Percentiles rank a stretch among this genome's conserved stretches.
phyloP scores from a whole-genome alignment of 2,797 vertebrate species.

The Pangasius krempfi region DNA sequence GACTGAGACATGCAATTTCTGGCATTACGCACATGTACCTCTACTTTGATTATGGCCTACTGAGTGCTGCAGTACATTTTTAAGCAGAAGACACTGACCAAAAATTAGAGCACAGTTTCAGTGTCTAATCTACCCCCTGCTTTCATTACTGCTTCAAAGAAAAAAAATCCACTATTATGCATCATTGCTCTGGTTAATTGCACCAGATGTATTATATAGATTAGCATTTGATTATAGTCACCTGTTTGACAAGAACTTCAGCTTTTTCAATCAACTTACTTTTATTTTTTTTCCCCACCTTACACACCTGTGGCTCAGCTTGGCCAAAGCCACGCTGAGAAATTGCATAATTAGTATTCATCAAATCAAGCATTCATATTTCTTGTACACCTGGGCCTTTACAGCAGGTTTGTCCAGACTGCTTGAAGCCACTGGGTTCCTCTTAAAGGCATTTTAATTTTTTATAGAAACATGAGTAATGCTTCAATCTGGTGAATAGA shows the following conservation, averaged over 20 bases:
- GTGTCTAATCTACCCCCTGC: background rate
- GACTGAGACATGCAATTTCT: background rate
- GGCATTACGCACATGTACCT: background rate
- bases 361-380: constrained; percentile 11
- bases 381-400: constrained; percentile 7
- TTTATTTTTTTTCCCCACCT: background rate
- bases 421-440: background rate
- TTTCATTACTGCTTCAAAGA: constrained; percentile 2
- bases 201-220: constrained; percentile 8
- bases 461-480: constrained; percentile 4
- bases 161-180: background rate
- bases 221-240: background rate
- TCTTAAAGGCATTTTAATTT: background rate
- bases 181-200: background rate
- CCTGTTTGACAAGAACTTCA: background rate
- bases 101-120: background rate
- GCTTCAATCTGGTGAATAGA: background rate
- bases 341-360: background rate
- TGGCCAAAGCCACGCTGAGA: background rate
- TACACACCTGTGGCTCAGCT: constrained; percentile 2
- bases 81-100: background rate
- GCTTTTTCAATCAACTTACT: background rate
- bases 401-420: background rate
- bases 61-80: background rate
- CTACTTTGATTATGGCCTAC: background rate